Evolutionary conservation across 2,888 invertebrate genomes (phyloP).

Genomic region (Sphecodes monilicornis): DNA sequence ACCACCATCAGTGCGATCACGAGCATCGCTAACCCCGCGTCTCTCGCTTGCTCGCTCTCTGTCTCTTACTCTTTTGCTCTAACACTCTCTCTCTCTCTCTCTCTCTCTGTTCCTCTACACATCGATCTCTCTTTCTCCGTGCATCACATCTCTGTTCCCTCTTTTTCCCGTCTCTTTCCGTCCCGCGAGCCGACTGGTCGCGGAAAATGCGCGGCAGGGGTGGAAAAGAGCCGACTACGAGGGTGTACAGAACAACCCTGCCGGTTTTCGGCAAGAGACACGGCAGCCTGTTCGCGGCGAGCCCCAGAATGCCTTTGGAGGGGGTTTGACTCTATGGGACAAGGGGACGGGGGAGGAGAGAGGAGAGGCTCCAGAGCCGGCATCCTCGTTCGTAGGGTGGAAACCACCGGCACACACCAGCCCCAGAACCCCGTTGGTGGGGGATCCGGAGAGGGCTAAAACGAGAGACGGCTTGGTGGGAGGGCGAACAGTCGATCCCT

Average conservation of each 20-base stretch:
- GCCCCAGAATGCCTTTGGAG: conserved; percentile 49
- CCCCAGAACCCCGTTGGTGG: conserved; percentile 45
- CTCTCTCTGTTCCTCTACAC: neutral
- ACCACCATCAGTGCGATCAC: conserved; percentile 57
- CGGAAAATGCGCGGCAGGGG: conserved; percentile 73
- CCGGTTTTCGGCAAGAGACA: conserved; percentile 60
- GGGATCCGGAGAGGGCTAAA: conserved; percentile 58
- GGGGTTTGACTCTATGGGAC: conserved; percentile 26
- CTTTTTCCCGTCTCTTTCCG: neutral
- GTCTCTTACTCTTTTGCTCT: neutral
- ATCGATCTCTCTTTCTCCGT: neutral
- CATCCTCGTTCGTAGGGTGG: conserved; percentile 59
- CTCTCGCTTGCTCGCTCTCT: neutral
- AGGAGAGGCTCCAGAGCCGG: conserved; percentile 55
- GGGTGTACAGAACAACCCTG: conserved; percentile 12
- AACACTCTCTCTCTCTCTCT: neutral
- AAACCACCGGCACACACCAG: conserved; percentile 42
- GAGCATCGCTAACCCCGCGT: conserved; percentile 55
- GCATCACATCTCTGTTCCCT: neutral
- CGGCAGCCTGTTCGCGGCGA: conserved; percentile 52
- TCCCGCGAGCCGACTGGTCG: conserved; percentile 16
- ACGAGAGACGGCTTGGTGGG: conserved; percentile 54
- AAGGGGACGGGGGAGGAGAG: neutral
- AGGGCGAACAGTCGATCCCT: conserved; percentile 71
- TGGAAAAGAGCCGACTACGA: conserved; percentile 47